Evolutionary conservation across 64 coral and sea anemone genomes (phyloP).

Genomic region (Pocillopora damicornis): DNA sequence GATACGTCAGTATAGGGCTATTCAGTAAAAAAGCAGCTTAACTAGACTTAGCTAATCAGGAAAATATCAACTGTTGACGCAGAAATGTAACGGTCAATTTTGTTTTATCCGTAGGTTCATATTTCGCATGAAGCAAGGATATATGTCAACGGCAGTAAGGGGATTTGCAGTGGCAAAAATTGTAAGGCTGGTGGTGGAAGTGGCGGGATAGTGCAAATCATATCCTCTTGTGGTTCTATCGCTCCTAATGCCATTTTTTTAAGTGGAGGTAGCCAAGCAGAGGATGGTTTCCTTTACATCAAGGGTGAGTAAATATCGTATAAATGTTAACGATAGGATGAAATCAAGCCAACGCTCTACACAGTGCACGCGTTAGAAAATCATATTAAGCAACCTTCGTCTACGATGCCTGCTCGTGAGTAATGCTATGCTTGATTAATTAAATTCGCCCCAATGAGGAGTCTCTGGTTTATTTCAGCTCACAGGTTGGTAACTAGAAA

Average conservation of each 20-base stretch:
- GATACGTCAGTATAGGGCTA: not conserved
- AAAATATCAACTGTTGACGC: not conserved
- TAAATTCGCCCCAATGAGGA: too few species aligned
- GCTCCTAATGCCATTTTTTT: not conserved
- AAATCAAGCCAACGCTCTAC: too few species aligned
- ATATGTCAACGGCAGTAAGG: not conserved
- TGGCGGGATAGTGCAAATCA: not conserved
- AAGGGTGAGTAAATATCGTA: not conserved
- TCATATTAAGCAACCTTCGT: too few species aligned
- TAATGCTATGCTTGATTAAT: too few species aligned
- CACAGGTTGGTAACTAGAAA: not conserved
- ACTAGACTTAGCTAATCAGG: not conserved
- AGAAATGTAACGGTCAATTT: not conserved
- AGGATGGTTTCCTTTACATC: not conserved
- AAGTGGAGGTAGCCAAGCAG: not conserved
- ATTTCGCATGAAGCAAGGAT: not conserved
- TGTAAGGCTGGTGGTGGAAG: constrained; percentile 8
- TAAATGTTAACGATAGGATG: not conserved
- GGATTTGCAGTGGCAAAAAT: not conserved
- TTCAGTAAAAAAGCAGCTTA: not conserved
- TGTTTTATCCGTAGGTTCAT: not conserved
- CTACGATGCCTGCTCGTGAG: too few species aligned
- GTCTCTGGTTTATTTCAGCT: not conserved
- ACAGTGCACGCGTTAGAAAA: too few species aligned
- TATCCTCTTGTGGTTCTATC: not conserved